Conservation (phyloP, 2,888 invertebrate species). For the Calameuta filiformis region DNA sequence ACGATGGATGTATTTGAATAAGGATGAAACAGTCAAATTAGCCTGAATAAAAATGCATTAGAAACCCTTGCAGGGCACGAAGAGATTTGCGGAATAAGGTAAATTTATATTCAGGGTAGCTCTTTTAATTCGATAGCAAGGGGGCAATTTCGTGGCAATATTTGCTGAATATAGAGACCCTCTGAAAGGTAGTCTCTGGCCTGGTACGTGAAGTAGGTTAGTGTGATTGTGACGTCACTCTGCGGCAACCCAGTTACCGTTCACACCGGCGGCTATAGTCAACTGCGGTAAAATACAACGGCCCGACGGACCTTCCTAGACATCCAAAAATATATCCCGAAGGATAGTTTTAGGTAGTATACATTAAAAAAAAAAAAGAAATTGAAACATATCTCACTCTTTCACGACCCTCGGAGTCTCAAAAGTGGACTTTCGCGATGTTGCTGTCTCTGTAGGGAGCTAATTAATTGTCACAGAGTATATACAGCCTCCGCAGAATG, state of each 20-base stretch:
- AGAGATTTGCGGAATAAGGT: not conserved
- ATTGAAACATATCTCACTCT: not conserved
- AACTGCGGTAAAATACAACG: slow-evolving; percentile 52
- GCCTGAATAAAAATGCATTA: not conserved
- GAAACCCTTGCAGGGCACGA: not conserved
- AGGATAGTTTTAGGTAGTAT: not conserved
- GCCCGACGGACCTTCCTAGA: slow-evolving; percentile 8
- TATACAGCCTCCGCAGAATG: not conserved
- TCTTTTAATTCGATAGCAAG: not conserved
- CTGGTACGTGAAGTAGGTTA: slow-evolving; percentile 44
- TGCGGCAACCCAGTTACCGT: slow-evolving; percentile 62
- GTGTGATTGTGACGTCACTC: slow-evolving; percentile 61
- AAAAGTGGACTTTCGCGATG: too few relatives aligned
- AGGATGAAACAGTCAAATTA: not conserved
- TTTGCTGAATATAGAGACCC: slow-evolving; percentile 32
- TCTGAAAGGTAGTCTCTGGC: slow-evolving; percentile 16
- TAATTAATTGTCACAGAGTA: not conserved
- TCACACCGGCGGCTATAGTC: slow-evolving; percentile 39
- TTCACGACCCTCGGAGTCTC: not conserved
- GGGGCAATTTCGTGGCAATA: slow-evolving; percentile 38
- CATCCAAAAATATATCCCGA: not conserved
- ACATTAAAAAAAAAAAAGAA: not conserved
- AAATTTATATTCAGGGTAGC: not conserved
- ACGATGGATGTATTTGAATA: not conserved
- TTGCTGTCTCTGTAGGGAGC: not conserved